Conservation (phyloP, 1,140 invertebrate genomes). For the Coelopa frigida region DNA sequence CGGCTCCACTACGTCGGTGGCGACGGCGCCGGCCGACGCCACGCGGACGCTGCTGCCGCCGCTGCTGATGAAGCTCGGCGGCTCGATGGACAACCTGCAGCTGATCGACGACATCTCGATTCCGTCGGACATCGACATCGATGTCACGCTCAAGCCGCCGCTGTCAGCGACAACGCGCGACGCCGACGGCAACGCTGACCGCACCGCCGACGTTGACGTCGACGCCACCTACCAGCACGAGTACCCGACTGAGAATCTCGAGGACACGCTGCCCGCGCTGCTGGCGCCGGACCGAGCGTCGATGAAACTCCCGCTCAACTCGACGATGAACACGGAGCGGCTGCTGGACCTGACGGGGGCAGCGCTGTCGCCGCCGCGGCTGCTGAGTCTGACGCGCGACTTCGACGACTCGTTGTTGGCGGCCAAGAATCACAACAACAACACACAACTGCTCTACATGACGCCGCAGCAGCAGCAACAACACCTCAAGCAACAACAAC, state of each 20-base stretch:
- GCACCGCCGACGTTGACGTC: too few species aligned
- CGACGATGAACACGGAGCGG: slow-evolving; percentile 34
- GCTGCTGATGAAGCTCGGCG: too few species aligned
- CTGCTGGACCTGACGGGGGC: slow-evolving; percentile 25
- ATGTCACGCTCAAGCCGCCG: neutral
- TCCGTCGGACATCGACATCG: slow-evolving; percentile 23
- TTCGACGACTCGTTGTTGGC: slow-evolving; percentile 15
- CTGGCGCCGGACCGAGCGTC: slow-evolving; percentile 28
- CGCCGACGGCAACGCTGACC: too few species aligned
- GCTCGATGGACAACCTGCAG: slow-evolving; percentile 30
- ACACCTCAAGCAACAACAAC: slow-evolving; percentile 13
- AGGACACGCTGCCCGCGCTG: slow-evolving; percentile 22
- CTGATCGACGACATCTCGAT: slow-evolving; percentile 35
- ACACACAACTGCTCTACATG: slow-evolving; percentile 25
- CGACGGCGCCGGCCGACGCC: too few species aligned
- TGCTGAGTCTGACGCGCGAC: slow-evolving; percentile 26
- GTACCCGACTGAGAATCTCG: slow-evolving; percentile 5
- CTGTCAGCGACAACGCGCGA: too few species aligned
- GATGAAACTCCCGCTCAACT: slow-evolving; percentile 39
- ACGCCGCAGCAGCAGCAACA: slow-evolving; percentile 18
- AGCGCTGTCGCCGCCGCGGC: slow-evolving; percentile 14
- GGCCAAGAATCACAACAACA: slow-evolving; percentile 9
- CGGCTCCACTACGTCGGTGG: too few species aligned
- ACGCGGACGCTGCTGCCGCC: too few species aligned
- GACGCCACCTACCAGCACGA: too few species aligned